phyloP scores from a whole-genome alignment of 2,797 vertebrate species.

The Labeo calbasu region DNA sequence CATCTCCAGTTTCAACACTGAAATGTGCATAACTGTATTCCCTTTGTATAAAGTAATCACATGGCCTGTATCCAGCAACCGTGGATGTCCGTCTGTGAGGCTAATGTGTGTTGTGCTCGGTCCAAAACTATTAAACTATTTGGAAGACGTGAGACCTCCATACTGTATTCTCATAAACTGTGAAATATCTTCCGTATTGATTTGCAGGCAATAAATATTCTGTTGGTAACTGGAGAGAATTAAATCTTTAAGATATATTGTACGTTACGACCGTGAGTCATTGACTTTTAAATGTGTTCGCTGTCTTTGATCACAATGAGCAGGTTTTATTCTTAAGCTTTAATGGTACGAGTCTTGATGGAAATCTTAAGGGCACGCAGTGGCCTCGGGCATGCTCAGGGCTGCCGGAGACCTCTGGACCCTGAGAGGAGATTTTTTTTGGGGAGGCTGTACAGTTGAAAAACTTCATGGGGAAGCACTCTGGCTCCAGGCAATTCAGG shows the following conservation, averaged over 20 bases:
- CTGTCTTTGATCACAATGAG: slow-evolving; percentile 39
- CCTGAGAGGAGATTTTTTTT: neutral
- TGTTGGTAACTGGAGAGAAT: slow-evolving; percentile 14
- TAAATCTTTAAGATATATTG: slow-evolving; percentile 31
- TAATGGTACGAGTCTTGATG: slow-evolving; percentile 27
- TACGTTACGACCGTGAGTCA: slow-evolving; percentile 5
- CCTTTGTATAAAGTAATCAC: slow-evolving; percentile 4
- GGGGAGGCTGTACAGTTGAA: neutral
- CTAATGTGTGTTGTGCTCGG: neutral
- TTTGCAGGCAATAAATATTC: slow-evolving; percentile 44
- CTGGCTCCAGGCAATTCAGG: slow-evolving; percentile 28
- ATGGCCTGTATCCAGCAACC: slow-evolving; percentile 22
- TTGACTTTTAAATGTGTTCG: slow-evolving; percentile 34
- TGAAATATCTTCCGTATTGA: slow-evolving; percentile 41
- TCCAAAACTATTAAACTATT: slow-evolving; percentile 38
- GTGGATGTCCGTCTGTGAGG: slow-evolving; percentile 17
- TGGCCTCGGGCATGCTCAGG: slow-evolving; percentile 17
- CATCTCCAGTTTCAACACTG: slow-evolving; percentile 36
- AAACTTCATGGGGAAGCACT: slow-evolving; percentile 5
- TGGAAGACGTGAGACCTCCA: slow-evolving; percentile 21
- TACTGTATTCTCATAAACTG: slow-evolving; percentile 38
- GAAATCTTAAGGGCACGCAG: slow-evolving; percentile 13
- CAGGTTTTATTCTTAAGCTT: slow-evolving; percentile 24
- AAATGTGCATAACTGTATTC: slow-evolving; percentile 12
- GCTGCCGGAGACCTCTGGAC: slow-evolving; percentile 16